phyloP scores from a whole-genome alignment of 2,113 vertebrate genomes.

The Noturus placidus region DNA sequence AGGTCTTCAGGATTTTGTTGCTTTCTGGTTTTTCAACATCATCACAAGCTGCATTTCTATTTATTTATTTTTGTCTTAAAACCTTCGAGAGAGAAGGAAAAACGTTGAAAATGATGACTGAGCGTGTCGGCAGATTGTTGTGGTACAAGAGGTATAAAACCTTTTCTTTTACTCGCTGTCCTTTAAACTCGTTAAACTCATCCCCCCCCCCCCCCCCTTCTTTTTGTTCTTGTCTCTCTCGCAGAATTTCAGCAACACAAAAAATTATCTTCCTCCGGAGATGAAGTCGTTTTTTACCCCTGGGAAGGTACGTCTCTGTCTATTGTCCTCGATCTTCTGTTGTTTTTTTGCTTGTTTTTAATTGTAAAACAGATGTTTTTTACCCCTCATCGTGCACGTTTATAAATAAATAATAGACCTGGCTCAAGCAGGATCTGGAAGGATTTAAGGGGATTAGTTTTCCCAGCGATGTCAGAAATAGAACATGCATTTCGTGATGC shows the following conservation, averaged over 20 bases:
- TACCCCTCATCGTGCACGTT: too few relatives aligned
- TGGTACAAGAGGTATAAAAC: neutral
- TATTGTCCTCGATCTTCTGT: neutral
- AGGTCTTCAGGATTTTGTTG: neutral
- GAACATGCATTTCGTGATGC: neutral
- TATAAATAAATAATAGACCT: too few relatives aligned
- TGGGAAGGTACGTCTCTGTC: conserved; percentile 81
- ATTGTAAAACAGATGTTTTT: neutral
- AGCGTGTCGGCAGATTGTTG: neutral
- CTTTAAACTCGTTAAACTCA: neutral
- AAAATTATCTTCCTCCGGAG: conserved; percentile 96
- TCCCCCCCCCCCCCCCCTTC: too few relatives aligned
- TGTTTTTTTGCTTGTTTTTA: neutral
- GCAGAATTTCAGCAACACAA: conserved; percentile 98
- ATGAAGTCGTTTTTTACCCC: conserved; percentile 98
- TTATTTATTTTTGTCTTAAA: neutral
- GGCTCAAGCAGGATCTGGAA: too few relatives aligned
- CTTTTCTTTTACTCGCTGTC: neutral
- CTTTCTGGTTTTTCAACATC: neutral
- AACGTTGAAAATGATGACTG: neutral
- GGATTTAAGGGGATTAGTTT: too few relatives aligned
- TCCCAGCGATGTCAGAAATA: neutral
- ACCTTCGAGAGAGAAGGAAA: neutral
- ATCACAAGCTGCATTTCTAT: neutral
- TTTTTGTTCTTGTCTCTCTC: conserved; percentile 26